A percentile compares a stretch with the other conserved stretches of the same genome.
Conservation (phyloP, 1,140 invertebrate species). For the Formica selysi region DNA sequence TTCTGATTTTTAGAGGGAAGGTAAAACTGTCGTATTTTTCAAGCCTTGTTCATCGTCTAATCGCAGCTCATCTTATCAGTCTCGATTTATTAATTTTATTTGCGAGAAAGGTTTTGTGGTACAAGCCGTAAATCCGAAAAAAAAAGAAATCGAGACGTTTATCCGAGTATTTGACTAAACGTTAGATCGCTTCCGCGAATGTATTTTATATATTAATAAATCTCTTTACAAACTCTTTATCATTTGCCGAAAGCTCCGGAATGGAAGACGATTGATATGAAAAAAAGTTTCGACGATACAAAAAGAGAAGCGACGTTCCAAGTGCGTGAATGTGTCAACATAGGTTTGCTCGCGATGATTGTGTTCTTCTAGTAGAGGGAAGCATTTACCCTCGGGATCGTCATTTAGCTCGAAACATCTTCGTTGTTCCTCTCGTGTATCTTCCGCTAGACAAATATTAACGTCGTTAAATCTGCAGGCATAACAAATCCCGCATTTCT, state of each 20-base stretch:
- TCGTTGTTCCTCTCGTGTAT: background rate
- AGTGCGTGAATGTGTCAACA: slow-evolving; percentile 15
- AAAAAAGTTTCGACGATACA: slow-evolving; percentile 2
- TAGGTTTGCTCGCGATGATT: slow-evolving; percentile 5
- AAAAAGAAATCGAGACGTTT: background rate
- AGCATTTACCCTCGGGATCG: slow-evolving; percentile 18
- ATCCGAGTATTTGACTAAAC: background rate
- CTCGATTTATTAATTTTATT: slow-evolving; percentile 38
- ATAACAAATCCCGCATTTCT: slow-evolving; percentile 42
- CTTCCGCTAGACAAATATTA: slow-evolving; percentile 48
- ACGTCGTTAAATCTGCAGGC: slow-evolving; percentile 43
- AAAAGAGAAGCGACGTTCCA: background rate
- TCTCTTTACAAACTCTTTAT: background rate
- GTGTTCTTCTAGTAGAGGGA: background rate
- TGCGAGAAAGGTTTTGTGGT: no score
- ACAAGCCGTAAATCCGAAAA: background rate
- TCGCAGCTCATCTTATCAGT: slow-evolving; percentile 17
- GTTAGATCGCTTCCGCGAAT: background rate
- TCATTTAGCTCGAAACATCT: slow-evolving; percentile 30
- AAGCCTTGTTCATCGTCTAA: slow-evolving; percentile 27
- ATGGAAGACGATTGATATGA: background rate
- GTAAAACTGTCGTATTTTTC: background rate
- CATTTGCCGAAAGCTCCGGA: background rate
- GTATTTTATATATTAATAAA: background rate
- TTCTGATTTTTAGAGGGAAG: background rate